Evolutionary conservation across 1,140 invertebrate genomes (phyloP), one percentile per base, ranked within the genome.

Genomic region (Musca vetustissima): DNA sequence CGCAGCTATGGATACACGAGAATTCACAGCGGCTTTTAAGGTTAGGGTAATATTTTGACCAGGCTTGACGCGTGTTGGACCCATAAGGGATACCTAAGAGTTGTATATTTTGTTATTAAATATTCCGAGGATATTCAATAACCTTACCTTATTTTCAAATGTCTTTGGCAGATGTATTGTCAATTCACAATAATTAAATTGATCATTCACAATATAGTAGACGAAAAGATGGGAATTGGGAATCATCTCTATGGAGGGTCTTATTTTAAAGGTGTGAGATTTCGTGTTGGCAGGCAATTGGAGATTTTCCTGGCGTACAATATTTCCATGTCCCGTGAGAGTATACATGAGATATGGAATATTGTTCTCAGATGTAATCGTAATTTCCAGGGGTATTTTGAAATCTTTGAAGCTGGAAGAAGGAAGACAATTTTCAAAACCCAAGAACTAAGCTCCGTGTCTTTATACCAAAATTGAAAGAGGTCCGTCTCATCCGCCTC

Each of bases 261-360:
- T 15, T 4, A 55, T 15, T 13, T 24, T 21, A 1, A 55, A 11
- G 0, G 8, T 55, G 2, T 21, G 13, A 9, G 52, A 24, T 15
- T 24, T 25, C 0, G 0, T 11, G 1, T 55, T 25, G 89, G 88
- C 47, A 89, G 87, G 15, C 92, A 86, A 71, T 94, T 91, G 1
- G 90, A 91, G 71, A 95, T 89, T 89, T 94, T 72, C 28, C 66
- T 95, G 83, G 73, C 87, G 85, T 66, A 90, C 84, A 53, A 93
- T 85, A 24, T 55, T 55, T 8, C 21, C 52, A 25, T 55, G 52
- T 1, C 21, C 1, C 1, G 52, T 55, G 4, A 55, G 0, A 1
- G 52, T 55, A 22, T 55, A 25, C 3, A 55, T 14, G 1, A 55
- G 4, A 55, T 25, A 55, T 11, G 52, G 19, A 4, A 55, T 24